Evolutionary conservation across 1,140 invertebrate species (phyloP).

Genomic region (Eubasilissa regina): DNA sequence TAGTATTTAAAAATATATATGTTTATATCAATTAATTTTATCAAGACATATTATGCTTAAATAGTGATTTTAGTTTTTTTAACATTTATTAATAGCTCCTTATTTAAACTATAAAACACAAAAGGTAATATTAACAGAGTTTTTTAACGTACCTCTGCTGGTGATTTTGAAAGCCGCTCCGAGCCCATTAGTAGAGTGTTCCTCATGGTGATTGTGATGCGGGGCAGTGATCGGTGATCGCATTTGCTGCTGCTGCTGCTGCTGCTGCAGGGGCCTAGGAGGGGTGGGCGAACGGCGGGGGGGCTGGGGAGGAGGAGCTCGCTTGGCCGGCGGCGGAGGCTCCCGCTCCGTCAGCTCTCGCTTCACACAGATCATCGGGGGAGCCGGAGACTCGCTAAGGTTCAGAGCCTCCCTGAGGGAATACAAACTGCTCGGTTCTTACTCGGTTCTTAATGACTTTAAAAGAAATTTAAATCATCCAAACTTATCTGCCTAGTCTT

Average conservation of each 20-base stretch:
- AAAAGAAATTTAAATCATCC: neutral
- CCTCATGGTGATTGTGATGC: constrained; percentile 59
- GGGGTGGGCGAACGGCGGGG: constrained; percentile 43
- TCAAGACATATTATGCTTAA: too few relatives aligned
- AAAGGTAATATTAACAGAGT: too few relatives aligned
- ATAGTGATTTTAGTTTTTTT: too few relatives aligned
- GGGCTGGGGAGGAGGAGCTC: constrained; percentile 67
- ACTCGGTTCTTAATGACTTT: constrained; percentile 1
- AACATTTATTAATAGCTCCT: too few relatives aligned
- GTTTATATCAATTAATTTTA: too few relatives aligned
- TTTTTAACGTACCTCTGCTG: constrained; percentile 80
- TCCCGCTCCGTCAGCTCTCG: constrained; percentile 75
- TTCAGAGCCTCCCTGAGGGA: constrained; percentile 75
- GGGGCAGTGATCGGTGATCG: constrained; percentile 66
- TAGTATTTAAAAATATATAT: too few relatives aligned
- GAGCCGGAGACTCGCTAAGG: constrained; percentile 75
- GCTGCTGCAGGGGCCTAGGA: constrained; percentile 55
- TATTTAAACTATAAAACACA: too few relatives aligned
- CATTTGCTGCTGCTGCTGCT: too few relatives aligned
- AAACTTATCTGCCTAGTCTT: neutral
- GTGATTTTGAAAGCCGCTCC: constrained; percentile 92
- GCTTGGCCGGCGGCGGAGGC: constrained; percentile 76
- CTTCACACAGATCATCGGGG: constrained; percentile 69
- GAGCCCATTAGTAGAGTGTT: constrained; percentile 67
- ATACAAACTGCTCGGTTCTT: constrained; percentile 54